Percentiles rank a stretch among this genome's conserved stretches.
Evolutionary conservation across 2,797 vertebrate genomes (phyloP).

Genomic region (Phrynocephalus guinanensis): DNA sequence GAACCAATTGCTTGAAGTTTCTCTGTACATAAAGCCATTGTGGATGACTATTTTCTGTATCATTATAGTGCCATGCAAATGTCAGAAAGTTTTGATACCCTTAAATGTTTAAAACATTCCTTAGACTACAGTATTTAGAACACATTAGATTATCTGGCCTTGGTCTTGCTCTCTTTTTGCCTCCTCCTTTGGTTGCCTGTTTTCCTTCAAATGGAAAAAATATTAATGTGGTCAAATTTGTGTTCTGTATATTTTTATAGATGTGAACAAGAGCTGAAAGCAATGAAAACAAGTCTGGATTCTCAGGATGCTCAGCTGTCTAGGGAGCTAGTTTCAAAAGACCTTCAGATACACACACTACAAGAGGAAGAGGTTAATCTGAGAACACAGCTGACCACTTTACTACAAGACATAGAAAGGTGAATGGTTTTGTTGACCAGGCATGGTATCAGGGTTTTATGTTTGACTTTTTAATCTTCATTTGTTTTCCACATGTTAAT

Average conservation of each 20-base stretch:
- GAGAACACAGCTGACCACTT: constrained; percentile 73
- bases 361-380: constrained; percentile 74
- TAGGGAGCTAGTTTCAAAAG: constrained; percentile 78
- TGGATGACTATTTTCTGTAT: constrained; percentile 2
- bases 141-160: too few species aligned
- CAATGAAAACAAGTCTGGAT: constrained; percentile 75
- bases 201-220: constrained; percentile 7
- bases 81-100: neutral
- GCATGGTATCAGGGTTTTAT: neutral
- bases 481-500: neutral
- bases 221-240: constrained; percentile 1
- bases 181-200: neutral
- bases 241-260: constrained; percentile 62
- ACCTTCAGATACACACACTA: constrained; percentile 77
- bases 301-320: constrained; percentile 77
- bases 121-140: neutral
- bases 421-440: constrained; percentile 58
- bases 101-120: neutral
- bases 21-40: neutral
- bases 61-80: constrained; percentile 10
- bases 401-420: constrained; percentile 80
- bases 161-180: neutral
- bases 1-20: constrained; percentile 5
- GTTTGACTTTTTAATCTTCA: neutral
- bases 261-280: constrained; percentile 74